Evolutionary conservation across 1,140 invertebrate species (phyloP).

Genomic region (Habropoda laboriosa): DNA sequence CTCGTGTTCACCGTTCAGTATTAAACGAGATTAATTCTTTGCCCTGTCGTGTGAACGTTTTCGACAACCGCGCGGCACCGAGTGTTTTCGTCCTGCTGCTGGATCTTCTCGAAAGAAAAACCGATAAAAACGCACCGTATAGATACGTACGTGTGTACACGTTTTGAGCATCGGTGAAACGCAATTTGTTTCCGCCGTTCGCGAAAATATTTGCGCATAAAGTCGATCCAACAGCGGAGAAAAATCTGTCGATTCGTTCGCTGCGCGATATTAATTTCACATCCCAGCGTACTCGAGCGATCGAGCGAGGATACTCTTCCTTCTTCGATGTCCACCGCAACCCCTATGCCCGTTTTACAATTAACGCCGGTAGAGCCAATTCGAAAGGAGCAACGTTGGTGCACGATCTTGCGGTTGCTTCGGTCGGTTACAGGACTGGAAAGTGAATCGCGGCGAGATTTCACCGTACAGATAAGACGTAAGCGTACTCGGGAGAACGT

Average conservation of each 20-base stretch:
- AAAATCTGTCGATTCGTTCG: too few species aligned
- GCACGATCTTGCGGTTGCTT: background rate
- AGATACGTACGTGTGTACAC: too few species aligned
- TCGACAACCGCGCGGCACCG: background rate
- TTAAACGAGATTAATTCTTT: constrained; percentile 6
- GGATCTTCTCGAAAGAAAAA: background rate
- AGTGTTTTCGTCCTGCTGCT: background rate
- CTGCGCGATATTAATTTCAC: background rate
- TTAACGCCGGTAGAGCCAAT: background rate
- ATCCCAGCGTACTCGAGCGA: background rate
- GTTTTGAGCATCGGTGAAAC: too few species aligned
- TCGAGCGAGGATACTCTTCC: background rate
- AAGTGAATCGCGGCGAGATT: background rate
- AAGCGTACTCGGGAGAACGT: background rate
- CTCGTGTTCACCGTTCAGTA: constrained; percentile 15
- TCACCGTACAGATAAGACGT: background rate
- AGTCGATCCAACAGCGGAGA: background rate
- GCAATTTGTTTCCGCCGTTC: too few species aligned
- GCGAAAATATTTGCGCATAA: background rate
- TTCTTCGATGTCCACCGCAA: background rate
- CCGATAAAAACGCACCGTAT: too few species aligned
- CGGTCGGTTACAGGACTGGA: background rate
- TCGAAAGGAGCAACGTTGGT: background rate
- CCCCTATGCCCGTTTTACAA: background rate
- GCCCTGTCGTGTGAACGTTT: background rate